phyloP scores from a whole-genome alignment of 2,888 invertebrate species.

The Pseudococcus jackbeardsleyi region DNA sequence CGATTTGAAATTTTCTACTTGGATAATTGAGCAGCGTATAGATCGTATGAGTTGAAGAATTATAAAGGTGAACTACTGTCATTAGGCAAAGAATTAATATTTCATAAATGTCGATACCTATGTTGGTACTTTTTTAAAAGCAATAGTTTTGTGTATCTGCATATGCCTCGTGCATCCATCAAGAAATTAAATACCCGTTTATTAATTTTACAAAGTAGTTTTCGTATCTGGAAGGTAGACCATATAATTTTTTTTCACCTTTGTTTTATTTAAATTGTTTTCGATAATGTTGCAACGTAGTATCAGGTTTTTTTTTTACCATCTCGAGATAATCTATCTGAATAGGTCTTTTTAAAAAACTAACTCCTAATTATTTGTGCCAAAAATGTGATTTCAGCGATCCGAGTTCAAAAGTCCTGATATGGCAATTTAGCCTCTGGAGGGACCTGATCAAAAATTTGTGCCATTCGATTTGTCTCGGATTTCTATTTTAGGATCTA shows the following conservation, averaged over 20 bases:
- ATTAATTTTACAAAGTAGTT: not conserved
- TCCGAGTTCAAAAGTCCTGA: too few species aligned
- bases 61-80: slow-evolving; percentile 47
- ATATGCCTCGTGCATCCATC: not conserved
- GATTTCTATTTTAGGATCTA: too few species aligned
- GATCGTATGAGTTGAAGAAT: not conserved
- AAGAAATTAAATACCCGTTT: not conserved
- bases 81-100: slow-evolving; percentile 32
- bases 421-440: too few species aligned
- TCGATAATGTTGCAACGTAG: not conserved
- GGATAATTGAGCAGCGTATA: not conserved
- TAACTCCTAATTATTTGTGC: too few species aligned
- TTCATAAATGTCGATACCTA: slow-evolving; percentile 11
- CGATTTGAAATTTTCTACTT: slow-evolving; percentile 39
- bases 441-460: too few species aligned
- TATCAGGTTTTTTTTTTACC: too few species aligned
- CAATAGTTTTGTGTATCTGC: not conserved
- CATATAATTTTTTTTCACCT: not conserved
- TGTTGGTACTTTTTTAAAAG: not conserved
- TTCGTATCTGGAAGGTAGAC: not conserved
- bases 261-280: not conserved
- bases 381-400: too few species aligned
- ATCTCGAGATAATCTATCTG: too few species aligned
- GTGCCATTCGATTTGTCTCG: too few species aligned
- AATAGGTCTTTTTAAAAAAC: too few species aligned